phyloP scores from a whole-genome alignment of 1,140 invertebrate species.

The Hylaeus anthracinus region DNA sequence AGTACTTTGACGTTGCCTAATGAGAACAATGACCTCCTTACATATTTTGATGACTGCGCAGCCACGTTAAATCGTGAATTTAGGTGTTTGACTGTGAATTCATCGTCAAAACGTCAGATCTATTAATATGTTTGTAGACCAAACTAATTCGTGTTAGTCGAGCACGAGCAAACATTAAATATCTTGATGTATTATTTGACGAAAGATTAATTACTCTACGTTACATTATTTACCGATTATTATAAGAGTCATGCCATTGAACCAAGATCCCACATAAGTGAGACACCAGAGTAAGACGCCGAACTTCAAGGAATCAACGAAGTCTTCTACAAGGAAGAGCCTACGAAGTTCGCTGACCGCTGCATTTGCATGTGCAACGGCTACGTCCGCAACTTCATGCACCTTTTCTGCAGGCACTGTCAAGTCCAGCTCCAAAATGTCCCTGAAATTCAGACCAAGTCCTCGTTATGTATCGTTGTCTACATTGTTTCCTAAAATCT shows the following conservation, averaged over 20 bases:
- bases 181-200: neutral
- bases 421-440: constrained; percentile 93
- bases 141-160: neutral
- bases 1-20: neutral
- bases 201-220: too few species aligned
- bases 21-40: constrained; percentile 19
- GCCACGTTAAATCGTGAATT: constrained; percentile 5
- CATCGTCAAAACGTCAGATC: neutral
- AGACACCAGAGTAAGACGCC: constrained; percentile 95
- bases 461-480: neutral
- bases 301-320: constrained; percentile 97
- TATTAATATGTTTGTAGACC: constrained; percentile 12
- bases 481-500: too few species aligned
- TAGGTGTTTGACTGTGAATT: neutral
- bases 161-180: neutral
- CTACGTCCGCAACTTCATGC: constrained; percentile 90
- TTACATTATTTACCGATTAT: constrained; percentile 89
- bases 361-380: constrained; percentile 92
- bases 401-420: constrained; percentile 93
- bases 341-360: constrained; percentile 91
- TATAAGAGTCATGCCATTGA: constrained; percentile 98
- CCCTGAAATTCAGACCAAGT: constrained; percentile 82
- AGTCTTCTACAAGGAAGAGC: constrained; percentile 97
- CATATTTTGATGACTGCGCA: neutral
- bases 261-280: constrained; percentile 98